Evolutionary conservation across 2,888 invertebrate species (phyloP).

Genomic region (Leucozona laternaria): DNA sequence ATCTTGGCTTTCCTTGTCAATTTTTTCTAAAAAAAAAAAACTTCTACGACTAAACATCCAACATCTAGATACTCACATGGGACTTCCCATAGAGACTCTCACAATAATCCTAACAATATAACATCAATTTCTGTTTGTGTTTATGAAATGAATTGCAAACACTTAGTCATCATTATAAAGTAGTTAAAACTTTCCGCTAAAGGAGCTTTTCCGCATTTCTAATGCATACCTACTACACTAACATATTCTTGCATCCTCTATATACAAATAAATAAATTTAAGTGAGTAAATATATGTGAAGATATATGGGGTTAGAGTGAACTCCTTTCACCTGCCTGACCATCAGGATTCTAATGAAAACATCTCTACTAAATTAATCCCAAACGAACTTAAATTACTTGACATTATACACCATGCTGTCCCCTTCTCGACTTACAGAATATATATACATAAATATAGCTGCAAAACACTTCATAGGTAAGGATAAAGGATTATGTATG

Average conservation of each 20-base stretch:
- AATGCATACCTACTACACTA: conserved; percentile 11
- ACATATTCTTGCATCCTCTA: background rate
- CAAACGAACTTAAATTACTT: conserved; percentile 74
- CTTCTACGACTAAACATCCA: background rate
- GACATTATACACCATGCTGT: conserved; percentile 51
- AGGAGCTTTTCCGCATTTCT: conserved; percentile 50
- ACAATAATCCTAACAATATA: conserved; percentile 19
- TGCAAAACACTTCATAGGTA: background rate
- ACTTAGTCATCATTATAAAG: conserved; percentile 73
- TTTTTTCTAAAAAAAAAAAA: too few species aligned
- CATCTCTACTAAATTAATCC: conserved; percentile 75
- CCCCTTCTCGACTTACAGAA: conserved; percentile 10
- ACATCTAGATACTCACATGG: conserved; percentile 10
- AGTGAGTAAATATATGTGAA: background rate
- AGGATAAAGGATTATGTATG: background rate
- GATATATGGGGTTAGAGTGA: background rate
- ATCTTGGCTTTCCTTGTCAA: too few species aligned
- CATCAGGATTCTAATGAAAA: conserved; percentile 71
- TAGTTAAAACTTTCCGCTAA: conserved; percentile 64
- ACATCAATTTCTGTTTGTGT: conserved; percentile 49
- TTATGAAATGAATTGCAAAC: conserved; percentile 58
- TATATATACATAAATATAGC: background rate
- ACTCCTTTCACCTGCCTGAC: conserved; percentile 69
- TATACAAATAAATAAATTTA: background rate
- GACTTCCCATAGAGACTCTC: background rate